Evolutionary conservation across 2,888 invertebrate species (phyloP).

Genomic region (Tetropium fuscum): DNA sequence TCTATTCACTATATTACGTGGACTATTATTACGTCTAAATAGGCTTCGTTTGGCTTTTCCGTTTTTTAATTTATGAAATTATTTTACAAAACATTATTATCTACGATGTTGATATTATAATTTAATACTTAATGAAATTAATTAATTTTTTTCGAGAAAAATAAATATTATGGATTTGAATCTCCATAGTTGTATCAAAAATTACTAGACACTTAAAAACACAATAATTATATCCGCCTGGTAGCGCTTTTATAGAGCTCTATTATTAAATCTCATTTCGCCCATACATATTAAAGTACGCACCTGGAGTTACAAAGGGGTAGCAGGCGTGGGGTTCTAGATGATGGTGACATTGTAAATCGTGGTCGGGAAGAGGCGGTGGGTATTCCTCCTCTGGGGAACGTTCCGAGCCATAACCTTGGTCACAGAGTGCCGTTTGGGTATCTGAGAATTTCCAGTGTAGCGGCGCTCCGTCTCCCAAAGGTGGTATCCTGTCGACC

Average conservation of each 20-base stretch:
- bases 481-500: slow-evolving; percentile 66
- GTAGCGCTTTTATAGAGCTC: background rate
- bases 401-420: slow-evolving; percentile 82
- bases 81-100: too few species aligned
- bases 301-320: slow-evolving; percentile 79
- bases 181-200: too few species aligned
- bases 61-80: too few species aligned
- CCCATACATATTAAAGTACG: slow-evolving; percentile 49
- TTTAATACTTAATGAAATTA: too few species aligned
- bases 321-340: slow-evolving; percentile 74
- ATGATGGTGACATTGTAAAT: slow-evolving; percentile 71
- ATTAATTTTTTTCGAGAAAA: too few species aligned
- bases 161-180: too few species aligned
- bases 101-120: too few species aligned
- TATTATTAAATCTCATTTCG: background rate
- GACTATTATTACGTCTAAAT: too few species aligned
- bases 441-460: slow-evolving; percentile 65
- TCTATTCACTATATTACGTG: too few species aligned
- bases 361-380: slow-evolving; percentile 72
- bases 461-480: slow-evolving; percentile 63
- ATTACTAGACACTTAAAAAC: too few species aligned
- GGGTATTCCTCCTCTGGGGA: slow-evolving; percentile 84
- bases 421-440: slow-evolving; percentile 68
- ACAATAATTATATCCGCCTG: too few species aligned
- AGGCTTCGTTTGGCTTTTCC: too few species aligned